Evolutionary conservation across 2,113 vertebrate genomes (phyloP), one percentile per base, ranked within the genome.

Genomic region (Ptychochromis oligacanthus): DNA sequence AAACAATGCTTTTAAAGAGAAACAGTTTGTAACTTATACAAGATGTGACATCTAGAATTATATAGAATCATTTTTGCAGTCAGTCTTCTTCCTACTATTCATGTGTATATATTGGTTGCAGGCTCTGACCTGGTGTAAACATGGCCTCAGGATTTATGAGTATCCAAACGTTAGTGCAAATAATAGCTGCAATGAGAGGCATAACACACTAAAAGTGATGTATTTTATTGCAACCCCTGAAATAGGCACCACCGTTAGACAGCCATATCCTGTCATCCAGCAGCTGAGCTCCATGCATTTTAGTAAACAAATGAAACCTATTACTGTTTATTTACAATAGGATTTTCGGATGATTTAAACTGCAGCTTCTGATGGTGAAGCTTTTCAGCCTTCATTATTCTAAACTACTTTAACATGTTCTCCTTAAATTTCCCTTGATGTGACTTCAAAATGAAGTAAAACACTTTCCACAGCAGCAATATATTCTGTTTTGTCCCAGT

Each of bases 211-310:
- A 70, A 13, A 89, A 87, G 82, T 84, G 78, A 87, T 87, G 79
- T 46, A 52, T 90, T 86, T 88, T 86, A 87, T 84, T 84, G 81
- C 82, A 60, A 10, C 75, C 9, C 70, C 56, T 86, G 90, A 89
- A 86, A 90, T 87, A 79, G 86, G 79, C 84, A 57, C 65, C n/a
- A 5, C 77, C 38, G 38, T 79, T 72, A 46, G 82, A 81, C 70
- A 74, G 70, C 74, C 65, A 60, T 52, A 79, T 65, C 60, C 76
- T 74, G 55, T 85, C 75, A 72, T 72, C 46, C 56, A 70, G 8
- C 85, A 59, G 52, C 65, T 61, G 62, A 87, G 82, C 56, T 77
- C 56, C 24, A 60, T 28, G 17, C 40, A 24, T 75, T 80, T 57
- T 88, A 85, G 82, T 81, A 58, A 84, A 72, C 38, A 75, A 65